Base-by-base conservation (phyloP, 1,140 invertebrate genomes). In the Hylaeus volcanicus region DNA sequence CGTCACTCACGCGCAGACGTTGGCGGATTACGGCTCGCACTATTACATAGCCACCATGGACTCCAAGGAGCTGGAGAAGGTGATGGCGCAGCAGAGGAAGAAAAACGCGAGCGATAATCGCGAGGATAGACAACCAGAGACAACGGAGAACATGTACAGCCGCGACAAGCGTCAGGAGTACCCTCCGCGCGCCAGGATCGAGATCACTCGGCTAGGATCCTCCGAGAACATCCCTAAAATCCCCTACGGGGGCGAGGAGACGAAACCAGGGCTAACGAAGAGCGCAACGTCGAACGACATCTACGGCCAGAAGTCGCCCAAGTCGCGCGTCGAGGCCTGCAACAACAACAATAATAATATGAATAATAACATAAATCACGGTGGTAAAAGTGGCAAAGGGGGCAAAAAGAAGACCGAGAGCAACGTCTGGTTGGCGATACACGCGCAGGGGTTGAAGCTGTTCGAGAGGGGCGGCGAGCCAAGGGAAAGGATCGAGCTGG, bases 11-110 rank as follows among this genome's bases (percentile, higher is more conserved):
- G 95, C 95, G 4, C 96, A 96, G 90, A 94, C 94, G 43, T 94
- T 96, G 45, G 91, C 95, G 4, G 96, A 96, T 90, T 96, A 96
- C 90, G 96, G 96, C 1, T 95, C 95, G 6, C 96, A 97, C 91
- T 96, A 96, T 88, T 96, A 96, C 84, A 96, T 96, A 26, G 96
- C 96, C 6, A 93, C 95, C 0, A 82, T 90, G 5, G 93, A 93
- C 66, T 82, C 89, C 0, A 93, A 92, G 43, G 92, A 93, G 45
- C 77, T 93, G 63, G 82, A 45, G 91, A 93, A 86, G 6, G 74
- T 86, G 56, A 80, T 92, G n/a, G 69, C 81, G 2, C 83, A 88
- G 41, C 84, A 92, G 14, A 81, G 41, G 39, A 81, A 73, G 6
- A 26, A 56, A 0, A 80, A 60, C 15, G 8, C 11, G 6, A 37